phyloP scores from a whole-genome alignment of 2,888 invertebrate species.

The Ariolimax columbianus region DNA sequence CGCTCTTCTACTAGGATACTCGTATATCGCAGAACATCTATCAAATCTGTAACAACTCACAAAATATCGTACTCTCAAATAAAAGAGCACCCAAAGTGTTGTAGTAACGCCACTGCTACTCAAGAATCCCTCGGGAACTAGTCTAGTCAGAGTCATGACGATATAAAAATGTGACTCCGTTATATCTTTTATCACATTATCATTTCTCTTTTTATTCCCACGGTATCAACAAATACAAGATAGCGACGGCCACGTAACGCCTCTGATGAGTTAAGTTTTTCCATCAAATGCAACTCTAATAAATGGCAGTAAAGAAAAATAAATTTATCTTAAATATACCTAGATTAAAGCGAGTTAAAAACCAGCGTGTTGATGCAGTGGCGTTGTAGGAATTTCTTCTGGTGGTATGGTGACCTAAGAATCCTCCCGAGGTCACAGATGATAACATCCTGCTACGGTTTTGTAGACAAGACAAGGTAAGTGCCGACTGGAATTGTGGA shows the following conservation, averaged over 20 bases:
- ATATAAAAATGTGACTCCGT: no score
- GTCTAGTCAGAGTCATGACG: no score
- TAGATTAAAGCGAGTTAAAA: neutral
- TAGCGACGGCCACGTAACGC: neutral
- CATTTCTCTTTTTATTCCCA: no score
- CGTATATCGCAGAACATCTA: no score
- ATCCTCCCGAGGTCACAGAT: neutral
- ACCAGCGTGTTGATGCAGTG: neutral
- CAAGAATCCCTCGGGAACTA: no score
- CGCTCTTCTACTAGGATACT: no score
- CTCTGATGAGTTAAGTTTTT: neutral
- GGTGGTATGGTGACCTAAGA: neutral
- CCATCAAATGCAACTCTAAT: neutral
- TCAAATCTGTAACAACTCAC: no score
- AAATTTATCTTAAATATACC: neutral
- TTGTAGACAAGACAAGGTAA: neutral
- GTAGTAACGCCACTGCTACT: no score
- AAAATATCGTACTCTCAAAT: no score
- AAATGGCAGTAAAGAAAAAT: neutral
- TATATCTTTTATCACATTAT: no score
- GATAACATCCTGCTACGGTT: neutral
- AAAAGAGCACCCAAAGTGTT: no score
- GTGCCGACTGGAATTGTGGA: neutral
- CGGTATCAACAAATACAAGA: neutral
- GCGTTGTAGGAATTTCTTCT: neutral